Evolutionary conservation across 2,113 vertebrate genomes (phyloP).

Genomic region (Nerophis lumbriciformis): DNA sequence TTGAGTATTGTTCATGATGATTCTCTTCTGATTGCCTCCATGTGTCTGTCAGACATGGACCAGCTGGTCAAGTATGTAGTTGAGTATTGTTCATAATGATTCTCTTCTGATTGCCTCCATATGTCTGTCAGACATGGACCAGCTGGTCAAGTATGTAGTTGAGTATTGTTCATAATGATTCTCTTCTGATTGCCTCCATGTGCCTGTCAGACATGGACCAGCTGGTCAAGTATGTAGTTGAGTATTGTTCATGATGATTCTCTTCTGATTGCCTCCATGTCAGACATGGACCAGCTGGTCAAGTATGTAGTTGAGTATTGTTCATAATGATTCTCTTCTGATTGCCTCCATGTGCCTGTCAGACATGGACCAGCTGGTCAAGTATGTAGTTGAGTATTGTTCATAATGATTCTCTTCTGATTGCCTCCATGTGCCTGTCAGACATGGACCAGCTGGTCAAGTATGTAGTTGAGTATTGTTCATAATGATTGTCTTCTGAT

Average conservation of each 20-base stretch:
- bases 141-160: constrained; percentile 91
- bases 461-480: constrained; percentile 45
- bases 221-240: constrained; percentile 86
- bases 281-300: constrained; percentile 91
- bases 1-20: too few species aligned
- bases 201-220: constrained; percentile 89
- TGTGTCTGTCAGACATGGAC: constrained; percentile 85
- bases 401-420: too few species aligned
- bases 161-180: too few species aligned
- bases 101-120: too few species aligned
- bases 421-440: constrained; percentile 42
- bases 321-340: too few species aligned
- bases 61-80: constrained; percentile 94
- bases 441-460: constrained; percentile 94
- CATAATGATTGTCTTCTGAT: too few species aligned
- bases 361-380: constrained; percentile 94
- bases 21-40: too few species aligned
- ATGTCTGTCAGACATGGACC: constrained; percentile 86
- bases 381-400: constrained; percentile 64
- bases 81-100: too few species aligned
- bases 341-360: background rate
- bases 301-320: constrained; percentile 73
- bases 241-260: too few species aligned
- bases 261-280: too few species aligned
- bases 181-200: too few species aligned